These are phyloP conservation scores for Onychostoma macrolepis DNA, from an alignment of 2,113 vertebrate species.

Conservation along the genomic window DNA sequence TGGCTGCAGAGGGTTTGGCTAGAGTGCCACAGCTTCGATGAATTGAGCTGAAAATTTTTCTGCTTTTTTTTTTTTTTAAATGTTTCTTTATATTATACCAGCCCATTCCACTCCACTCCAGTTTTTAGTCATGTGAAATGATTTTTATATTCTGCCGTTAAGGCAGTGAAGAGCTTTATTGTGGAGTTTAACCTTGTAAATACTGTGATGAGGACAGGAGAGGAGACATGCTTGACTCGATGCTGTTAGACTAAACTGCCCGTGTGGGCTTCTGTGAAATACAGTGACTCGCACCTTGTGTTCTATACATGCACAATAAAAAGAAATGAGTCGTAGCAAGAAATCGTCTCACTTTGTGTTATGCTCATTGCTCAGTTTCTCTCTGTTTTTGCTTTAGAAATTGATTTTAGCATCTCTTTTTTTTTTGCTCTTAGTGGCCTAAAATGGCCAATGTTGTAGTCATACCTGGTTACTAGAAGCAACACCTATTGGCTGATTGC, in stretches of 20 bases:
- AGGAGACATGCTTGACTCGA: constrained; percentile 29
- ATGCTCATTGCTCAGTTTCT: neutral
- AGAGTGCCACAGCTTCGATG: neutral
- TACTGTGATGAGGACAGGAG: constrained; percentile 44
- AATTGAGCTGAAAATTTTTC: neutral
- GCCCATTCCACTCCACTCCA: constrained; percentile 12
- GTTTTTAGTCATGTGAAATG: constrained; percentile 50
- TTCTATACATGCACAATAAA: constrained; percentile 57
- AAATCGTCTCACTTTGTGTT: neutral
- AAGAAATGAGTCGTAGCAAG: constrained; percentile 34
- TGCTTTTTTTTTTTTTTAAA: constrained; percentile 44
- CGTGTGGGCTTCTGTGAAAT: constrained; percentile 43
- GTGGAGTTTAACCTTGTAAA: constrained; percentile 53
- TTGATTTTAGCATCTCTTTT: neutral
- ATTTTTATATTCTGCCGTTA: constrained; percentile 53
- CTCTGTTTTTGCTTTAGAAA: neutral
- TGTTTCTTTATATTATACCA: constrained; percentile 41
- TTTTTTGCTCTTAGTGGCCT: neutral
- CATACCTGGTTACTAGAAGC: neutral
- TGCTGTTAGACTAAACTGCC: constrained; percentile 40
- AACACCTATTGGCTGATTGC: neutral
- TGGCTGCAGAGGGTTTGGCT: neutral
- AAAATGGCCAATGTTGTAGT: neutral
- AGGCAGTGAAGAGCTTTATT: constrained; percentile 54
- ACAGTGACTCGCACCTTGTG: constrained; percentile 45